A percentile compares a stretch with the other conserved stretches of the same genome.
Conservation (phyloP, 2,113 vertebrate genomes). For the Hiodon tergisus region DNA sequence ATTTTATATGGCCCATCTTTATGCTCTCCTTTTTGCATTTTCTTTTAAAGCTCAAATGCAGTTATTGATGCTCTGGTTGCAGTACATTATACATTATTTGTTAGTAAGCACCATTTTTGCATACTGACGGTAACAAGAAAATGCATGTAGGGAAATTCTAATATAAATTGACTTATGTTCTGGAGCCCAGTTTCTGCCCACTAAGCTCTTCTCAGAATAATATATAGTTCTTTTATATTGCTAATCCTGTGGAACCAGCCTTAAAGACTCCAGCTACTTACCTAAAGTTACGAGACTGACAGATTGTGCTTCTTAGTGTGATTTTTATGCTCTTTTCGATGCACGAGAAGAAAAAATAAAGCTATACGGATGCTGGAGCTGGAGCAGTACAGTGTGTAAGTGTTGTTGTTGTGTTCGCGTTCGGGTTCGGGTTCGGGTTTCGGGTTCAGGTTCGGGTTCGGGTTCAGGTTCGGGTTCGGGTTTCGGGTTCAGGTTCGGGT, state of each 20-base stretch:
- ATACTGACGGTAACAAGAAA: slow-evolving; percentile 99
- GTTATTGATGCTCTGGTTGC: slow-evolving; percentile 86
- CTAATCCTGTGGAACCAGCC: slow-evolving; percentile 74
- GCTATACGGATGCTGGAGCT: slow-evolving; percentile 34
- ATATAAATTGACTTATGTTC: slow-evolving; percentile 99
- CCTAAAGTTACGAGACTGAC: slow-evolving; percentile 64
- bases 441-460: too few species aligned
- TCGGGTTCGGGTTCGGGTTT: too few species aligned
- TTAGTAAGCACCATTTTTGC: slow-evolving; percentile 98
- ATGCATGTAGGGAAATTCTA: slow-evolving; percentile 99
- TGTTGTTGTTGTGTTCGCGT: too few species aligned
- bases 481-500: too few species aligned
- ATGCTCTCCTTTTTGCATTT: slow-evolving; percentile 71
- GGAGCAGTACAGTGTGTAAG: slow-evolving; percentile 44
- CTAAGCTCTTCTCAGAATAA: slow-evolving; percentile 94
- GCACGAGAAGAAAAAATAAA: slow-evolving; percentile 33
- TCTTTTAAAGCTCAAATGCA: slow-evolving; percentile 88
- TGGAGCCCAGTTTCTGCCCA: slow-evolving; percentile 80
- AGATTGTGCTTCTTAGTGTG: slow-evolving; percentile 60
- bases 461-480: too few species aligned
- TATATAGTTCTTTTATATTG: slow-evolving; percentile 85
- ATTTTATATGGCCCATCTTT: slow-evolving; percentile 61
- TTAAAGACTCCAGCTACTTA: slow-evolving; percentile 62
- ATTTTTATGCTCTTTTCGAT: slow-evolving; percentile 61
- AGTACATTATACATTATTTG: slow-evolving; percentile 99